These are phyloP conservation scores for Aethina tumida DNA, from an alignment of 1,140 invertebrate genomes.

Conservation along the genomic window DNA sequence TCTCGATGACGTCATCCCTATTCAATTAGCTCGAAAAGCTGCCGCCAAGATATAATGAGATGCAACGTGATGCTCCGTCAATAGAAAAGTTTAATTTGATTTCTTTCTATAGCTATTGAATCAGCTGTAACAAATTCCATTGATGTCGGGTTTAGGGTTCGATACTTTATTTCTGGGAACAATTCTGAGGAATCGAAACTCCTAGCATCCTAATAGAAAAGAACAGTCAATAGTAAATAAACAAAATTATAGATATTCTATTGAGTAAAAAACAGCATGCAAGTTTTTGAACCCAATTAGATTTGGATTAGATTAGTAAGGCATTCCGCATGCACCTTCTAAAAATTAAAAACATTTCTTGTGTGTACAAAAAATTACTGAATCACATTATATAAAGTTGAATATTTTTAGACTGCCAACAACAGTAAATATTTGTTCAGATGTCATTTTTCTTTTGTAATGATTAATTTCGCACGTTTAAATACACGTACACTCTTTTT, in stretches of 20 bases:
- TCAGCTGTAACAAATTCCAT: conserved; percentile 9
- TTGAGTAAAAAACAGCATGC: no score
- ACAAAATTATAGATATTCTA: conserved; percentile 6
- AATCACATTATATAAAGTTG: no score
- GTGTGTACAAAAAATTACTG: no score
- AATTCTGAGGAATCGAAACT: background rate
- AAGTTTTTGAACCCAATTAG: no score
- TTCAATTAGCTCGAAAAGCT: conserved; percentile 19
- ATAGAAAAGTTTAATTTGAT: conserved; percentile 23
- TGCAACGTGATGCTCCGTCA: conserved; percentile 18
- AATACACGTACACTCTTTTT: no score
- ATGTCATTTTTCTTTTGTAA: no score
- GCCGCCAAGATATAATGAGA: conserved; percentile 19
- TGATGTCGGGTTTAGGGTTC: background rate
- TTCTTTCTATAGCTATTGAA: conserved; percentile 11
- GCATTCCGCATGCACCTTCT: no score
- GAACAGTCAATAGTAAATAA: conserved; percentile 5
- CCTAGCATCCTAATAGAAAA: conserved; percentile 3
- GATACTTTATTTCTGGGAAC: background rate
- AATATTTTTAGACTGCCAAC: no score
- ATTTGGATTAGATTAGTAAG: no score
- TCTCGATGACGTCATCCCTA: conserved; percentile 20
- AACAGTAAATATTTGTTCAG: no score
- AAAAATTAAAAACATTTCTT: no score
- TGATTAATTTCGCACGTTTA: no score